These are phyloP conservation scores for Mimas tiliae DNA, from an alignment of 2,888 invertebrate genomes.

Conservation along the genomic window DNA sequence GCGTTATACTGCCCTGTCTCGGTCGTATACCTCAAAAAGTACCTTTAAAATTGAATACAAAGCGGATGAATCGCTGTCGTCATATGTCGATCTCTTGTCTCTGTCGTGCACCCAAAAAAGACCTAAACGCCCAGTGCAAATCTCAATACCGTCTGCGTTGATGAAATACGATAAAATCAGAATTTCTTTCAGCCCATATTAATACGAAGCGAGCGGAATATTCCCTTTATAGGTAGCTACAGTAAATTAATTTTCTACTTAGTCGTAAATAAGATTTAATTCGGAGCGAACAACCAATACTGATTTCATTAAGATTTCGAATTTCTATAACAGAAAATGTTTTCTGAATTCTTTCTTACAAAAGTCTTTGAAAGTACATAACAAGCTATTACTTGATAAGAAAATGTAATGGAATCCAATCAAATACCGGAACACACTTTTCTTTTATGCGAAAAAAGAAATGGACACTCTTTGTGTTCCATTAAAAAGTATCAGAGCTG, in stretches of 20 bases:
- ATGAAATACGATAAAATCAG: neutral
- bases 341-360: neutral
- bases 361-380: conserved; percentile 21
- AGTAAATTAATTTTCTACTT: conserved; percentile 9
- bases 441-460: conserved; percentile 21
- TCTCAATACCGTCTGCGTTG: neutral
- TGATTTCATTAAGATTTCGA: conserved; percentile 24
- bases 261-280: conserved; percentile 9
- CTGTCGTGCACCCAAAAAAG: too few species aligned
- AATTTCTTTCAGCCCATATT: neutral
- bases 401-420: conserved; percentile 32
- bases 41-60: too few species aligned
- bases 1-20: too few species aligned
- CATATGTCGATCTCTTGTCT: too few species aligned
- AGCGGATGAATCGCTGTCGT: too few species aligned
- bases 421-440: conserved; percentile 34
- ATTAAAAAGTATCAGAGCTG: conserved; percentile 31
- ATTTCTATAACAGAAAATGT: neutral
- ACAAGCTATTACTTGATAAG: conserved; percentile 4
- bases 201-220: too few species aligned
- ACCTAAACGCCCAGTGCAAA: neutral
- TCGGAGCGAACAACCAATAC: conserved; percentile 24
- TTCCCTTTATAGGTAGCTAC: neutral
- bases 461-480: conserved; percentile 23
- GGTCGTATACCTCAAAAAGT: too few species aligned